Evolutionary conservation across 2,797 vertebrate genomes (phyloP), one percentile per base, ranked within the genome.

Genomic region (Oreochromis grahami): DNA sequence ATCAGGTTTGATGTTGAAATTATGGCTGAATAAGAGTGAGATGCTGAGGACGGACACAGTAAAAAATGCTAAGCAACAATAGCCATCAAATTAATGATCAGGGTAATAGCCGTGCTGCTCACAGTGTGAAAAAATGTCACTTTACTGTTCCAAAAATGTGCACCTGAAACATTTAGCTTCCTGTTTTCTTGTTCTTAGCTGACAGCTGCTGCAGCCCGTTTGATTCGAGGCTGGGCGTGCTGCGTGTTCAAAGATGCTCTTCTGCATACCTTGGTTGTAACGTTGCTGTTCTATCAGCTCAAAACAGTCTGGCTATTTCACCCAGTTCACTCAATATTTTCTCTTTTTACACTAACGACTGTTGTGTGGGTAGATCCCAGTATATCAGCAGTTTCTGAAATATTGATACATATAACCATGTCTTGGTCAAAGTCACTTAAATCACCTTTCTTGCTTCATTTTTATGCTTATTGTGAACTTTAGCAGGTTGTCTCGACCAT

Each of bases 111-210:
- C 6, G 24, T 38, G 19, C 10, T 56, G 77, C 19, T 26, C 19
- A 70, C 50, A 86, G 53, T 34, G 68, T 26, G 13, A 84, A 60
- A 83, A 29, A 48, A 34, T 14, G 55, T 52, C 3, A 52, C 60
- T 84, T 70, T 38, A 55, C 7, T 56, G 13, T 87, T 84, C 51
- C 7, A 78, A 45, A 21, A 76, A 53, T 38, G 24, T 53, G 29
- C 11, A 51, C 56, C 65, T 78, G 21, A 58, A 50, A 52, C 26
- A 1, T 82, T 83, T 76, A 50, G n/a, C 52, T 38, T 38, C 36
- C 9, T 34, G 56, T n/a, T 68, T 4, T 68, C 63, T 24, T 41
- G 36, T 15, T 6, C n/a, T 41, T 68, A 43, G 38, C 63, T 4
- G 1, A 24, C 13, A 43, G 63, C 21, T 68, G 21, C n/a, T 41